These are phyloP conservation scores for Drosophila histrio DNA, from an alignment of 2,888 invertebrate species.

Conservation along the genomic window DNA sequence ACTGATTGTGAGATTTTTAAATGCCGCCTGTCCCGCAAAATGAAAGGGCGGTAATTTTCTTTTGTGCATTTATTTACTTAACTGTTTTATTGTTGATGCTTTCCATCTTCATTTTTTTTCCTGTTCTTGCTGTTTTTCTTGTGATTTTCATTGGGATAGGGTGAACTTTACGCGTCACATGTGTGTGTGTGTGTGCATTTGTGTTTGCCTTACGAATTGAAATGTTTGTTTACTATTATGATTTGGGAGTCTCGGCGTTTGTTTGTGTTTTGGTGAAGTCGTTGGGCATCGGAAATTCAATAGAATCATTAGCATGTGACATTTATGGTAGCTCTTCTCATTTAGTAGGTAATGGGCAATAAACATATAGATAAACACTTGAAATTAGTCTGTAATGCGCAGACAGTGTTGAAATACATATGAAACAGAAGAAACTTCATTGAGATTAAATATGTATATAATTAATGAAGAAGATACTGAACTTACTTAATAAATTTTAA, in stretches of 20 bases:
- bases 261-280: constrained; percentile 33
- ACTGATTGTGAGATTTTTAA: constrained; percentile 45
- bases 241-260: constrained; percentile 24
- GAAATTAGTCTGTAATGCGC: constrained; percentile 24
- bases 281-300: constrained; percentile 1
- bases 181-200: constrained; percentile 5
- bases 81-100: constrained; percentile 23
- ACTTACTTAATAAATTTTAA: too few species aligned
- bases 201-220: constrained; percentile 25
- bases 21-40: constrained; percentile 31
- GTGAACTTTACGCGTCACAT: constrained; percentile 13
- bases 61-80: constrained; percentile 63
- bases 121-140: constrained; percentile 7
- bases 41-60: constrained; percentile 57
- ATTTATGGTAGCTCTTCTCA: constrained; percentile 41
- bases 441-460: not conserved
- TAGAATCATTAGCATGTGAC: constrained; percentile 40
- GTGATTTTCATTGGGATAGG: constrained; percentile 39
- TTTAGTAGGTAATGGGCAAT: constrained; percentile 23
- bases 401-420: constrained; percentile 26
- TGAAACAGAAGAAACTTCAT: not conserved
- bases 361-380: constrained; percentile 48
- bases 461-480: not conserved
- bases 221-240: constrained; percentile 47
- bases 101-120: not conserved